phyloP scores from a whole-genome alignment of 1,140 invertebrate genomes.

The Episyrphus balteatus region DNA sequence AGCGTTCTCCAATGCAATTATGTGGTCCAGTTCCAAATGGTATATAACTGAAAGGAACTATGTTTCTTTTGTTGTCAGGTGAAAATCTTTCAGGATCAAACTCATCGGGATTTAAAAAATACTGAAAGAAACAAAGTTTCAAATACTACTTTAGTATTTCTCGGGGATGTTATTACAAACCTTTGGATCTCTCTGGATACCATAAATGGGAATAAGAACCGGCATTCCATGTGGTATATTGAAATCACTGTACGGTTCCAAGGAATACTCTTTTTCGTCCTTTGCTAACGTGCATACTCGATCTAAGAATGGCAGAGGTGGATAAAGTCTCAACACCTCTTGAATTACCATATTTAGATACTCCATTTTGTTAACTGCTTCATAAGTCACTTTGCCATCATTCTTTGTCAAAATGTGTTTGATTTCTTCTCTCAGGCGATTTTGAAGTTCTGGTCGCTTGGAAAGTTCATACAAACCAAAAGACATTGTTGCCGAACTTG shows the following conservation, averaged over 20 bases:
- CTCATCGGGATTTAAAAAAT: conserved; percentile 52
- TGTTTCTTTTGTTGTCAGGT: conserved; percentile 35
- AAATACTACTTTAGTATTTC: too few species aligned
- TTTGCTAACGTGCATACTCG: conserved; percentile 34
- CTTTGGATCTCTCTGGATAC: conserved; percentile 28
- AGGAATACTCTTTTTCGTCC: conserved; percentile 9
- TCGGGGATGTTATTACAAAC: too few species aligned
- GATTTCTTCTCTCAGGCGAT: conserved; percentile 38
- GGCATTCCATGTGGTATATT: conserved; percentile 24
- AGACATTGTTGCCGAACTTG: conserved; percentile 37
- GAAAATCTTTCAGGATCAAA: conserved; percentile 56
- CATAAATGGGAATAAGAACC: conserved; percentile 28
- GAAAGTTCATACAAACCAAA: conserved; percentile 43
- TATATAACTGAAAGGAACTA: conserved; percentile 47
- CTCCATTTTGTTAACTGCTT: conserved; percentile 33
- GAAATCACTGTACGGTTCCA: conserved; percentile 19
- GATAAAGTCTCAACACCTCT: conserved; percentile 48
- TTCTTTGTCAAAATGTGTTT: conserved; percentile 26
- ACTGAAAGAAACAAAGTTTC: conserved; percentile 38
- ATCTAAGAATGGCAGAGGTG: conserved; percentile 44
- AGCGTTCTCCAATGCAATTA: conserved; percentile 56
- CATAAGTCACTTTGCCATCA: conserved; percentile 34
- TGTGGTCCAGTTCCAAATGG: conserved; percentile 71
- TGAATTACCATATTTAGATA: conserved; percentile 37
- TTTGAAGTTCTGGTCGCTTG: conserved; percentile 35